Percentiles rank a stretch among this genome's conserved stretches.
Conservation (phyloP, 2,888 invertebrate species). For the Drosophila quinaria region DNA sequence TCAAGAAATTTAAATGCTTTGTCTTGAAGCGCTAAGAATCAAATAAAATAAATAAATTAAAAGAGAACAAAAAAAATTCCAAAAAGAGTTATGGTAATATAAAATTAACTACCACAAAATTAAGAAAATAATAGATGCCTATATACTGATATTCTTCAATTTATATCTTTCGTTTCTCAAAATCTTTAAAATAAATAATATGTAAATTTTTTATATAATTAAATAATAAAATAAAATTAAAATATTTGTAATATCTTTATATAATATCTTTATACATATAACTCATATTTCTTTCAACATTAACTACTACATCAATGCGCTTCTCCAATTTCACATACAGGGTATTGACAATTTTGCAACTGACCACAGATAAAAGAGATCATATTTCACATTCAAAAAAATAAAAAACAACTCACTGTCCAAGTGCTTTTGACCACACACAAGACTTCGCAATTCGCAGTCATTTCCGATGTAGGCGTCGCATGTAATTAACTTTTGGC, state of each 20-base stretch:
- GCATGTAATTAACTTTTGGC: constrained; percentile 73
- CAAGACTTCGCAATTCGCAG: constrained; percentile 37
- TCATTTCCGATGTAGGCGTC: constrained; percentile 73
- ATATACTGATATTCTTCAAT: too few species aligned
- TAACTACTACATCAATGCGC: not conserved
- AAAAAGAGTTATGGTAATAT: not conserved
- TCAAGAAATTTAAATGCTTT: too few species aligned
- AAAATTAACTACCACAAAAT: not conserved
- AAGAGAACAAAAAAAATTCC: not conserved
- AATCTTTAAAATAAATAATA: not conserved
- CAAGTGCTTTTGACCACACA: constrained; percentile 65
- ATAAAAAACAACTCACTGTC: constrained; percentile 12
- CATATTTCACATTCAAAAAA: constrained; percentile 69
- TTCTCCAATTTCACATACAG: not conserved
- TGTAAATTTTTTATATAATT: not conserved
- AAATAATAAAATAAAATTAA: not conserved
- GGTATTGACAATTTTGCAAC: constrained; percentile 38
- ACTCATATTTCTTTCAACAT: not conserved
- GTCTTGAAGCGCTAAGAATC: too few species aligned
- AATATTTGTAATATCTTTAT: too few species aligned
- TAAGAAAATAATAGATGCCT: not conserved
- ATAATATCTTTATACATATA: too few species aligned
- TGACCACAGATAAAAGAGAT: constrained; percentile 60
- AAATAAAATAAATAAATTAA: not conserved
- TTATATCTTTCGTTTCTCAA: too few species aligned